These are phyloP conservation scores for Takifugu bimaculatus DNA, from an alignment of 2,113 vertebrate genomes.

Conservation along the genomic window DNA sequence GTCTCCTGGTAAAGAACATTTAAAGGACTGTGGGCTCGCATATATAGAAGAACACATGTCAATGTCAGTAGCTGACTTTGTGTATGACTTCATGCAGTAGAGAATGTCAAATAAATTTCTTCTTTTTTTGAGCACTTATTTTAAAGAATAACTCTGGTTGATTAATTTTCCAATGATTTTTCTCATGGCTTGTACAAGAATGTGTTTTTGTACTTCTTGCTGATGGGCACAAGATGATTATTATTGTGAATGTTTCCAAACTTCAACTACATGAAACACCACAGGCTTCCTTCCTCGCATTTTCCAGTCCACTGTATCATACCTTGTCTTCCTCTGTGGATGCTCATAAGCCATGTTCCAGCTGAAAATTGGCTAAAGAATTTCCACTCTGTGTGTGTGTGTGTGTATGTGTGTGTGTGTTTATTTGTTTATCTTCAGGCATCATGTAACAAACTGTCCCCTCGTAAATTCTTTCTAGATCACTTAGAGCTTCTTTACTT, in stretches of 20 bases:
- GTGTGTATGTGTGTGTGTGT: background rate
- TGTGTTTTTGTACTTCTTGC: constrained; percentile 12
- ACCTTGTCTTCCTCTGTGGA: constrained; percentile 18
- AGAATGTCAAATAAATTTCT: no score
- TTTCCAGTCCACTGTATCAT: constrained; percentile 33
- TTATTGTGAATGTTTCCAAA: constrained; percentile 45
- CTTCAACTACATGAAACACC: constrained; percentile 29
- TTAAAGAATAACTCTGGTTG: background rate
- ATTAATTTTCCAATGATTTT: constrained; percentile 24
- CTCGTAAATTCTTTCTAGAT: background rate
- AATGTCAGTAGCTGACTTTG: no score
- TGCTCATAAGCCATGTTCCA: constrained; percentile 23
- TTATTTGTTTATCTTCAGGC: background rate
- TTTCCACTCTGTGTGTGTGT: constrained; percentile 42
- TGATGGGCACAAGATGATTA: constrained; percentile 37
- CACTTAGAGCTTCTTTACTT: background rate
- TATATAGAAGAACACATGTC: no score
- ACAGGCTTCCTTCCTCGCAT: constrained; percentile 19
- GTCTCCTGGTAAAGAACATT: constrained; percentile 2
- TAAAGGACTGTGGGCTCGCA: no score
- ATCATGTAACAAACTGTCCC: constrained; percentile 6
- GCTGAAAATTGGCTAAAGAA: constrained; percentile 49
- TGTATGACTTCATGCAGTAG: no score
- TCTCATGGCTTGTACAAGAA: constrained; percentile 13
- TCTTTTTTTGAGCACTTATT: background rate